phyloP scores from a whole-genome alignment of 2,797 vertebrate genomes.

The Eupleurogrammus muticus region DNA sequence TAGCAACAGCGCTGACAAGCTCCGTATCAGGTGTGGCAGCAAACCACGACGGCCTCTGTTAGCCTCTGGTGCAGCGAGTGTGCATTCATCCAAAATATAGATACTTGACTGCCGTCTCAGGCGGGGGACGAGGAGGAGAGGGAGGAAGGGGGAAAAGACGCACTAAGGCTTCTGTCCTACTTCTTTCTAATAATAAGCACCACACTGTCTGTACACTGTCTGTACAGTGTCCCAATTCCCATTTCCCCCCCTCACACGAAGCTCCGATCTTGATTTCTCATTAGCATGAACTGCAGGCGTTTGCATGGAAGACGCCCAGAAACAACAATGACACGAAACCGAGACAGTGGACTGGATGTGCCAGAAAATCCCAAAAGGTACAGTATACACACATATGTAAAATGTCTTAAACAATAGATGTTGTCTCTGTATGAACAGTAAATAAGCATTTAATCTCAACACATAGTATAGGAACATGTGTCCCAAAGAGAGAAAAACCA shows the following conservation, averaged over 20 bases:
- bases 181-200: conserved; percentile 19
- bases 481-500: neutral
- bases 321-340: conserved; percentile 2
- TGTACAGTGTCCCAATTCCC: conserved; percentile 1
- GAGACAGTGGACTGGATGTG: neutral
- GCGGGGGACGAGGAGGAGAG: conserved; percentile 11
- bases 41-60: conserved; percentile 76
- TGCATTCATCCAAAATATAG: conserved; percentile 41
- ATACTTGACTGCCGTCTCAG: conserved; percentile 23
- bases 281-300: conserved; percentile 3
- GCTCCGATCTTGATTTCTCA: conserved; percentile 25
- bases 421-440: neutral
- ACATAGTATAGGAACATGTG: neutral
- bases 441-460: neutral
- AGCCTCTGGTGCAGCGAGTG: conserved; percentile 60
- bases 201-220: neutral
- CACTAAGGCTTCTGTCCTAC: conserved; percentile 8
- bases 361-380: neutral
- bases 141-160: neutral
- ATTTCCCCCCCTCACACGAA: neutral
- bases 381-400: neutral
- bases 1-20: conserved; percentile 88
- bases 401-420: neutral
- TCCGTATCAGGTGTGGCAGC: conserved; percentile 86
- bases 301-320: conserved; percentile 9